phyloP scores from a whole-genome alignment of 2,113 vertebrate species.

The Mystacornis crossleyi region DNA sequence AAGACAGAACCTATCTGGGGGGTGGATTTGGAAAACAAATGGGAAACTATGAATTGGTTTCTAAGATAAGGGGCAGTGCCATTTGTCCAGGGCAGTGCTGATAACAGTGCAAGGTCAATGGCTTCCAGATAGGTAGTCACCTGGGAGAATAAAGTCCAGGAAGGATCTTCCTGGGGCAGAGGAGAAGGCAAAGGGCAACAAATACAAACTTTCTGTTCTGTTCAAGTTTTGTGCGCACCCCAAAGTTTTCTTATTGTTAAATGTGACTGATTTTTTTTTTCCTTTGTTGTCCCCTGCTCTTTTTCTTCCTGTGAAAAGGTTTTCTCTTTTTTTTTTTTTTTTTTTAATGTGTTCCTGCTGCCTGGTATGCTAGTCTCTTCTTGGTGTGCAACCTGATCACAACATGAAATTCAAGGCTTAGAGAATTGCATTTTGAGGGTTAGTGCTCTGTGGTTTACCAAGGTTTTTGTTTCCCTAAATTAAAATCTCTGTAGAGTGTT shows the following conservation, averaged over 20 bases:
- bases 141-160: neutral
- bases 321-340: neutral
- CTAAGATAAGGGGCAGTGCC: neutral
- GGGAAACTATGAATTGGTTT: neutral
- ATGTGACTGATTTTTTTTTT: neutral
- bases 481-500: neutral
- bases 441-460: neutral
- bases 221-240: neutral
- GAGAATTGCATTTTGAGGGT: neutral
- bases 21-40: neutral
- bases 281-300: neutral
- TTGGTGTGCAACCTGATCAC: neutral
- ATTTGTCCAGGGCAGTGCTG: neutral
- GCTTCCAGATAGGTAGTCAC: neutral
- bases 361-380: neutral
- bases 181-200: neutral
- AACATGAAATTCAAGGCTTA: neutral
- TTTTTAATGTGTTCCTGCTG: neutral
- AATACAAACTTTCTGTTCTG: neutral
- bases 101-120: rapidly evolving
- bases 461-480: neutral
- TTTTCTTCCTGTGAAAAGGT: neutral
- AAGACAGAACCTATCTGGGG: neutral
- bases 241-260: neutral
- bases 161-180: neutral